phyloP scores from a whole-genome alignment of 2,113 vertebrate species.

The Triplophysa tibetana region DNA sequence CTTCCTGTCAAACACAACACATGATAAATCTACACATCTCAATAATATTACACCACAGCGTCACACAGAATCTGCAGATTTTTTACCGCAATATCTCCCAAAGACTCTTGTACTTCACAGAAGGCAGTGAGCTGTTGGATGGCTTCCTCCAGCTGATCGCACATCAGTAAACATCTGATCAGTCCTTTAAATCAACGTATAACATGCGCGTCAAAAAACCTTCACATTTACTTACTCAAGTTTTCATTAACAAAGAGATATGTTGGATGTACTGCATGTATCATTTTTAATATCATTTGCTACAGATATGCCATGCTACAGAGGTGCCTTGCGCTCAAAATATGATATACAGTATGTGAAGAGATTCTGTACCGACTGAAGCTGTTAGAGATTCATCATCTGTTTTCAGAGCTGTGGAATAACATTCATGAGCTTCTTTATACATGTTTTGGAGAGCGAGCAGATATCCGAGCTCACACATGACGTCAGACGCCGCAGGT shows the following conservation, averaged over 20 bases:
- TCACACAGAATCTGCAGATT: not conserved
- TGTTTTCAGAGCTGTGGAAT: slow-evolving; percentile 65
- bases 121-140: slow-evolving; percentile 75
- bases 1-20: slow-evolving; percentile 59
- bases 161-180: slow-evolving; percentile 72
- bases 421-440: slow-evolving; percentile 68
- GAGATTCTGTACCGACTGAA: slow-evolving; percentile 64
- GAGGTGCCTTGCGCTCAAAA: not conserved
- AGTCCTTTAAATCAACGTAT: slow-evolving; percentile 57
- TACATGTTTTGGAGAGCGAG: slow-evolving; percentile 66
- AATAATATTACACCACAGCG: too few relatives aligned
- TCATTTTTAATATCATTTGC: too few relatives aligned
- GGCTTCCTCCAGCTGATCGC: slow-evolving; percentile 71
- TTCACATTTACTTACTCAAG: too few relatives aligned
- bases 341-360: not conserved
- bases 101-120: slow-evolving; percentile 72
- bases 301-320: too few relatives aligned
- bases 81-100: slow-evolving; percentile 70
- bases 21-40: not conserved
- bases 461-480: slow-evolving; percentile 71
- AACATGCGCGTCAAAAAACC: not conserved
- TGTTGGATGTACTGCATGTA: too few relatives aligned
- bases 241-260: too few relatives aligned
- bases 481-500: slow-evolving; percentile 50
- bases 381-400: slow-evolving; percentile 64